Evolutionary conservation across 2,113 vertebrate species (phyloP).

Genomic region (Neogale vison): DNA sequence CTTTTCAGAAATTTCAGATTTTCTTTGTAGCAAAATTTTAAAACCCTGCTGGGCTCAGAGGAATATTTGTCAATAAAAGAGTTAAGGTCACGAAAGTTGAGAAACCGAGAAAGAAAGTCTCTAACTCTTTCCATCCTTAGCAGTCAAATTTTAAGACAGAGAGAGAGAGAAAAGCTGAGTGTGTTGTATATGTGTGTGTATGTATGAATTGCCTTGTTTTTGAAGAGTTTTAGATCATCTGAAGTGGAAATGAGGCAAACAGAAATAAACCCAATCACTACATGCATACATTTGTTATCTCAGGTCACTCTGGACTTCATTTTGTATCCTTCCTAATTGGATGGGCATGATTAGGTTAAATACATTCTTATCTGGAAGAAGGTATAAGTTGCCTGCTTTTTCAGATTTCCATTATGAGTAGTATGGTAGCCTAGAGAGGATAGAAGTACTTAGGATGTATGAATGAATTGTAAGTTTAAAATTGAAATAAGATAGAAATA

Average conservation of each 20-base stretch:
- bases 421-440: background rate
- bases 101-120: conserved; percentile 14
- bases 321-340: conserved; percentile 37
- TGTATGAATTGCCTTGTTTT: conserved; percentile 12
- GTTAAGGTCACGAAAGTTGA: background rate
- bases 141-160: conserved; percentile 47
- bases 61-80: background rate
- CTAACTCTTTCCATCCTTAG: background rate
- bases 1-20: conserved; percentile 39
- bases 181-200: background rate
- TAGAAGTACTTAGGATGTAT: conserved; percentile 4
- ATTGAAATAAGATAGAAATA: background rate
- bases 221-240: conserved; percentile 1
- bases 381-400: background rate
- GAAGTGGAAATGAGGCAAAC: conserved; percentile 24
- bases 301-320: conserved; percentile 11
- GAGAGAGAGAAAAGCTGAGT: background rate
- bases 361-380: conserved; percentile 39
- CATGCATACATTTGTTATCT: background rate
- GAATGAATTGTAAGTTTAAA: conserved; percentile 17
- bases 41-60: background rate
- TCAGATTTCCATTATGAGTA: conserved; percentile 19
- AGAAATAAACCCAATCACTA: conserved; percentile 23
- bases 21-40: conserved; percentile 36
- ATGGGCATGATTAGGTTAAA: background rate